These are phyloP conservation scores for Pterostichus madidus DNA, from an alignment of 2,888 invertebrate species.

Conservation along the genomic window DNA sequence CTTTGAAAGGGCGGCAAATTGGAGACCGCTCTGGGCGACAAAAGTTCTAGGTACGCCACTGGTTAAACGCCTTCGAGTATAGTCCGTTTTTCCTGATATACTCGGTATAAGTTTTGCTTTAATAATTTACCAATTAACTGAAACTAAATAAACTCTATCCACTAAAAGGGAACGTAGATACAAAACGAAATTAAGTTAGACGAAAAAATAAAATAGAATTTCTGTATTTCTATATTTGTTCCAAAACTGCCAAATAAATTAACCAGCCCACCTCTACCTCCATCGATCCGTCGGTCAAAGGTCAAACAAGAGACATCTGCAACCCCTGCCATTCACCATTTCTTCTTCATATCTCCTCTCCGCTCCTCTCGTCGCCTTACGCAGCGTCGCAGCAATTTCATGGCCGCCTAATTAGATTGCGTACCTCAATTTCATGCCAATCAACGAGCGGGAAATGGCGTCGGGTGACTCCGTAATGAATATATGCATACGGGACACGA, in stretches of 20 bases:
- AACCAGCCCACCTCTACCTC: conserved; percentile 1
- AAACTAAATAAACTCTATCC: no score
- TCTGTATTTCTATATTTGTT: background rate
- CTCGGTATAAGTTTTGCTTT: no score
- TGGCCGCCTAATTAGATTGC: conserved; percentile 67
- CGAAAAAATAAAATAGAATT: no score
- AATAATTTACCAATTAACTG: no score
- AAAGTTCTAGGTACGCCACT: no score
- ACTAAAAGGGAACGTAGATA: no score
- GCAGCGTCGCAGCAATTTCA: conserved; percentile 51
- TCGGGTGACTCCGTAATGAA: conserved; percentile 24
- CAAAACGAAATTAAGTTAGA: no score
- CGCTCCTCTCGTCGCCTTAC: background rate
- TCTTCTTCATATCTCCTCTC: conserved; percentile 34
- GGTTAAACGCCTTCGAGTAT: no score
- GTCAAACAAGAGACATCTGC: conserved; percentile 52
- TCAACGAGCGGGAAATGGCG: conserved; percentile 67
- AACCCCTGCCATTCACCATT: conserved; percentile 36
- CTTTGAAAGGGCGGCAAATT: no score
- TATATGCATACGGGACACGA: conserved; percentile 26
- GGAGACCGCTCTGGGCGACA: no score
- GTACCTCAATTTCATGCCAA: conserved; percentile 69
- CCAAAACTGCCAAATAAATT: background rate
- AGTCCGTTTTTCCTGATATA: no score
- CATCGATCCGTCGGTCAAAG: conserved; percentile 44